phyloP scores from a whole-genome alignment of 1,140 invertebrate species.

The Mya arenaria region DNA sequence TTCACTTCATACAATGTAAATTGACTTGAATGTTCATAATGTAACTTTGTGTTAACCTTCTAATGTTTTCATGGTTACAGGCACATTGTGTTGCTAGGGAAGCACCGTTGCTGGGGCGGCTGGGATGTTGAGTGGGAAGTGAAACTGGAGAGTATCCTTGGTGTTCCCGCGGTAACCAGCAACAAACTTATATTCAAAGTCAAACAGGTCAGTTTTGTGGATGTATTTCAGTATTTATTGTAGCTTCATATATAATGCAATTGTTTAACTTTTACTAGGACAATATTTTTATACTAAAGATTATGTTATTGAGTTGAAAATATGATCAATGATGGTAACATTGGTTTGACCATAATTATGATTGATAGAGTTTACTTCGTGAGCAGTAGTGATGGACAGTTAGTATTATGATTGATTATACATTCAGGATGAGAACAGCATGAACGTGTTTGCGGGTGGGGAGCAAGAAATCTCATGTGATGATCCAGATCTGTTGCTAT shows the following conservation, averaged over 20 bases:
- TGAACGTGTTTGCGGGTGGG: conserved; percentile 51
- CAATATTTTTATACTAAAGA: too few species aligned
- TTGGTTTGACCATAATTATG: background rate
- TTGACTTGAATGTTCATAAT: background rate
- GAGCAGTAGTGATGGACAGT: background rate
- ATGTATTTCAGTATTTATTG: too few species aligned
- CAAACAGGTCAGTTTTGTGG: conserved; percentile 48
- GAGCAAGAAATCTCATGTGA: conserved; percentile 49
- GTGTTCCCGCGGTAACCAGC: conserved; percentile 83
- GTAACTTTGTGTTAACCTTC: conserved; percentile 55
- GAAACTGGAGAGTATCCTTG: conserved; percentile 87
- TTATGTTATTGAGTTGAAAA: too few species aligned
- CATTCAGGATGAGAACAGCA: conserved; percentile 47
- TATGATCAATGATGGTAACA: background rate
- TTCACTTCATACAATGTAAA: background rate
- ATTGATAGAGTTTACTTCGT: too few species aligned
- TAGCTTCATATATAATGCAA: too few species aligned
- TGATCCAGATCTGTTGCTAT: conserved; percentile 43
- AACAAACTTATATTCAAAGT: conserved; percentile 44
- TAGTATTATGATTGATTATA: too few species aligned
- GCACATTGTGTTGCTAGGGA: conserved; percentile 88
- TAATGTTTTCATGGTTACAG: too few species aligned
- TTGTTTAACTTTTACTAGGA: too few species aligned
- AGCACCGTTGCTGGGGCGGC: conserved; percentile 86
- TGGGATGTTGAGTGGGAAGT: conserved; percentile 91